Evolutionary conservation across 2,888 invertebrate species (phyloP).

Genomic region (Nymphalis urticae): DNA sequence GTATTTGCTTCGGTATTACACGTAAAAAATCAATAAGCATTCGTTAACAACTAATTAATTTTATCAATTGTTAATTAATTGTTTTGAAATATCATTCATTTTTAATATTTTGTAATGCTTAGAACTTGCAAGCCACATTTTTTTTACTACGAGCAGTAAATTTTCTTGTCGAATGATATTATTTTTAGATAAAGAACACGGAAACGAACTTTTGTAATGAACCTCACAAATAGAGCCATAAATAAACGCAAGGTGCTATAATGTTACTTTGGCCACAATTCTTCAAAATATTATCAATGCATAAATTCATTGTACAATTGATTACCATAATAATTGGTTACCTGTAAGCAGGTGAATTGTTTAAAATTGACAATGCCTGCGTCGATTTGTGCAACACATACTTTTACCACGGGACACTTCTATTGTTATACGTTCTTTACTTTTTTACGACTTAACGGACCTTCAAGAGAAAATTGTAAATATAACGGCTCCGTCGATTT

Average conservation of each 20-base stretch:
- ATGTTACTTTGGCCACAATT: conserved; percentile 71
- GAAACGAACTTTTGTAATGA: conserved; percentile 77
- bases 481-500: conserved; percentile 68
- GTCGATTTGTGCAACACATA: conserved; percentile 63
- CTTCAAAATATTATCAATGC: conserved; percentile 69
- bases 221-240: conserved; percentile 70
- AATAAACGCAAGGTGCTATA: conserved; percentile 78
- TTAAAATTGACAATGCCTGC: conserved; percentile 52
- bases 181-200: conserved; percentile 73
- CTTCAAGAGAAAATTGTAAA: conserved; percentile 65
- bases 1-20: neutral
- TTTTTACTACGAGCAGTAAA: conserved; percentile 52
- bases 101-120: neutral
- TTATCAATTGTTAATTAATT: neutral
- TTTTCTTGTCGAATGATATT: conserved; percentile 70
- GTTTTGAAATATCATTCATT: neutral
- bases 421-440: conserved; percentile 51
- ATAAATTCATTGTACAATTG: conserved; percentile 64
- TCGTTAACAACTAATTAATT: neutral
- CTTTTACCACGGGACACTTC: conserved; percentile 35
- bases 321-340: conserved; percentile 78
- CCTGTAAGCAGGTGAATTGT: conserved; percentile 77
- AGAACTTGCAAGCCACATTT: conserved; percentile 12
- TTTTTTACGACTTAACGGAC: conserved; percentile 68
- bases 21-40: neutral